Evolutionary conservation across 2,888 invertebrate species (phyloP), one percentile per base, ranked within the genome.

Genomic region (Melanotus villosus): DNA sequence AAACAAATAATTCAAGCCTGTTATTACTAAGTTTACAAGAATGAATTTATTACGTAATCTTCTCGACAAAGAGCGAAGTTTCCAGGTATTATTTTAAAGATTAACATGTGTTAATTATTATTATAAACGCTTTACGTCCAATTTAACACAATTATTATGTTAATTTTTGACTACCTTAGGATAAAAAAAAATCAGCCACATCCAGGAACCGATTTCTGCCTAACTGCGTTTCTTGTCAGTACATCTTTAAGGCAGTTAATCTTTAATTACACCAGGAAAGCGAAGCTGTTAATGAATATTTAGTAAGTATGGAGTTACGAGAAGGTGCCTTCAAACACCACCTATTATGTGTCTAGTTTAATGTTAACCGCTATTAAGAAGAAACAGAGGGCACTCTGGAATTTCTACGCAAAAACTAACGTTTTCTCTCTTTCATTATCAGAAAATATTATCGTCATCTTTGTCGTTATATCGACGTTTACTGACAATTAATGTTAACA

Each of bases 401-500:
- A n/a, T 47, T 23, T 23, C 23, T 6, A 19, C 2, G 47, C 23
- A 5, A 6, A 45, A 47, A 26, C 47, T 10, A 2, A 6, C 18
- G 10, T 5, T 16, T 5, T 52, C 52, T 52, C 32, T 10, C 52
- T 52, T 32, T 32, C n/a, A 9, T 9, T 18, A 30, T 34, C 34
- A 14, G 4, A 26, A 43, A 32, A n/a, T n/a, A 18, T 18, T 32
- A 23, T 7, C 36, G 50, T 50, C 21, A 47, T 57, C 45, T 30
- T 54, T 38, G 62, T 63, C 14, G 36, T 30, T 10, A 18, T 23
- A 38, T 36, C 52, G 58, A 59, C 62, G 60, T 62, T 52, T 56
- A 56, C 34, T 68, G 68, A 68, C 65, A 71, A 71, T 71, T 71
- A 71, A 65, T 50, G 68, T 58, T 71, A 65, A 68, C 59, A 71